These are phyloP conservation scores for Mus spretus DNA, from an alignment of 2,797 vertebrate genomes.

Conservation along the genomic window DNA sequence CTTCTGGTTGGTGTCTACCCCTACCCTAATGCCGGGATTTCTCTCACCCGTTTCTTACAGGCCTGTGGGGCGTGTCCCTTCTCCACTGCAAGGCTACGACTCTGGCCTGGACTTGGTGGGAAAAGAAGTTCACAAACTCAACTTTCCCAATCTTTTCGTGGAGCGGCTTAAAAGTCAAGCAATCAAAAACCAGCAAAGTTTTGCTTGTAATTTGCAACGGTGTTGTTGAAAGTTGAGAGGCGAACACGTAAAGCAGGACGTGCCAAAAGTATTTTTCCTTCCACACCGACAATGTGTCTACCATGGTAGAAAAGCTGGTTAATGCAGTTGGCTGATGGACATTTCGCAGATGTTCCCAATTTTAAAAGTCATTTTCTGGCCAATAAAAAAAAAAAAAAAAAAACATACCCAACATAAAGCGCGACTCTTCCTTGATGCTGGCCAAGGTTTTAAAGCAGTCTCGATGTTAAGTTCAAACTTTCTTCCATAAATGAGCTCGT, in stretches of 20 bases:
- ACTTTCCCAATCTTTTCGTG: slow-evolving; percentile 46
- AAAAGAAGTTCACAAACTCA: slow-evolving; percentile 60
- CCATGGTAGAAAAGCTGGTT: not conserved
- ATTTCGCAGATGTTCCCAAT: not conserved
- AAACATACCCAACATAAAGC: slow-evolving; percentile 6
- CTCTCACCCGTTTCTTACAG: slow-evolving; percentile 73
- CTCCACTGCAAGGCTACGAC: not conserved
- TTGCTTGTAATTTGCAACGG: slow-evolving; percentile 7
- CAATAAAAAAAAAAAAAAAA: slow-evolving; percentile 40
- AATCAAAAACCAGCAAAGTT: slow-evolving; percentile 26
- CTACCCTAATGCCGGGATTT: slow-evolving; percentile 68
- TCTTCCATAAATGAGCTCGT: not conserved
- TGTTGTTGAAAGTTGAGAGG: not conserved
- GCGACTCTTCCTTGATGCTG: slow-evolving; percentile 36
- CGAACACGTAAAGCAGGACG: not conserved
- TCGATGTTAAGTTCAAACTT: slow-evolving; percentile 29
- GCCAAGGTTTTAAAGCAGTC: not conserved
- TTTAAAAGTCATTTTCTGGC: not conserved
- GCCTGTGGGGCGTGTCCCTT: slow-evolving; percentile 23
- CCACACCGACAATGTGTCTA: not conserved
- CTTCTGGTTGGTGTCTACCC: not conserved
- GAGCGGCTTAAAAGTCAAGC: slow-evolving; percentile 50
- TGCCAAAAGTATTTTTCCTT: not conserved
- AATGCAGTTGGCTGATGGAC: not conserved
- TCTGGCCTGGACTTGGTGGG: slow-evolving; percentile 59